These are phyloP conservation scores for Macrotis lagotis DNA, from an alignment of 2,113 vertebrate genomes.

Conservation along the genomic window DNA sequence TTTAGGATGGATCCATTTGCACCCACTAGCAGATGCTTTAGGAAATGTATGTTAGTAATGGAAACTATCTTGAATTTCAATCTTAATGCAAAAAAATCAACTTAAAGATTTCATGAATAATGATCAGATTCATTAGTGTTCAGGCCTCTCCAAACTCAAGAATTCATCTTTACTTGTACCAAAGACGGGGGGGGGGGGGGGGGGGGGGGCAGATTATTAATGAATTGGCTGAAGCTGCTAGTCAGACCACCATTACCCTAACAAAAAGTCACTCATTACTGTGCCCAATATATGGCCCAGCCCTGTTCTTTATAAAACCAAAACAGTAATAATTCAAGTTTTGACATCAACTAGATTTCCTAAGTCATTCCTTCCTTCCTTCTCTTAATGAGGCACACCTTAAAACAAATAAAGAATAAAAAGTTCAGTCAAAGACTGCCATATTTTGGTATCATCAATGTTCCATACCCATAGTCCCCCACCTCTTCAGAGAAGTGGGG, in stretches of 20 bases:
- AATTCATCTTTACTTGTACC: slow-evolving; percentile 65
- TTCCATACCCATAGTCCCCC: background rate
- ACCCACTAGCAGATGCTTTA: slow-evolving; percentile 63
- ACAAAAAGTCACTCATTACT: slow-evolving; percentile 36
- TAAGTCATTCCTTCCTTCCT: background rate
- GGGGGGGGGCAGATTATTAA: slow-evolving; percentile 63
- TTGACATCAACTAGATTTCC: background rate
- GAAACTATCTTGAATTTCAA: slow-evolving; percentile 71
- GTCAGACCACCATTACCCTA: slow-evolving; percentile 28
- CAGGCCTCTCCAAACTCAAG: slow-evolving; percentile 78
- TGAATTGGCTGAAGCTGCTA: slow-evolving; percentile 31
- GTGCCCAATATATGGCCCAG: background rate
- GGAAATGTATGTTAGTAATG: slow-evolving; percentile 75
- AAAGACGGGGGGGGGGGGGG: slow-evolving; percentile 26
- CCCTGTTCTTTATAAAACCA: background rate
- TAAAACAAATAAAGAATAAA: background rate
- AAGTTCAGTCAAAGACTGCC: background rate
- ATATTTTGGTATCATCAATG: background rate
- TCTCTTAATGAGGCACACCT: background rate
- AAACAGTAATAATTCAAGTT: background rate
- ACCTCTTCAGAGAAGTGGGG: background rate
- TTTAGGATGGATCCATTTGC: slow-evolving; percentile 72
- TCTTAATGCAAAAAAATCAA: slow-evolving; percentile 56
- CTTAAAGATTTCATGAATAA: slow-evolving; percentile 66
- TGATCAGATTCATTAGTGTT: slow-evolving; percentile 76